These are phyloP conservation scores for Spea hammondii DNA, from an alignment of 2,797 vertebrate genomes.

Conservation along the genomic window DNA sequence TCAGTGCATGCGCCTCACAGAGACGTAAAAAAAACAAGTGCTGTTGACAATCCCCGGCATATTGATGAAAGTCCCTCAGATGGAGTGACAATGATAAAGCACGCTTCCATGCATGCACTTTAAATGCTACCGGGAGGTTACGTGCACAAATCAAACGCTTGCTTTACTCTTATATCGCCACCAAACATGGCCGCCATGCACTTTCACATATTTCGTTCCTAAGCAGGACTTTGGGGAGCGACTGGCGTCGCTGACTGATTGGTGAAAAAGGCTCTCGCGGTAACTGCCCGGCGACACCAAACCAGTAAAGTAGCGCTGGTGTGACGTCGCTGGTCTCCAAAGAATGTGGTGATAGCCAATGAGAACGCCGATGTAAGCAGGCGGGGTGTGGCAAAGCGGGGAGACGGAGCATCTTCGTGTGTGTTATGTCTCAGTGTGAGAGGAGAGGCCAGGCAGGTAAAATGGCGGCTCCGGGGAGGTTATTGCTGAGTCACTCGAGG, in stretches of 20 bases:
- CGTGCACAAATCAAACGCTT: no score
- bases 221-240: not conserved
- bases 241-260: not conserved
- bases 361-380: not conserved
- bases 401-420: not conserved
- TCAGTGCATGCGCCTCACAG: no score
- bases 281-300: not conserved
- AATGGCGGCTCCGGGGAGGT: conserved; percentile 10
- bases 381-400: not conserved
- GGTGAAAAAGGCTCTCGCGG: not conserved
- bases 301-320: not conserved
- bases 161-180: not conserved
- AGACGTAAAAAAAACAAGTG: no score
- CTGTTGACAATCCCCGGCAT: no score
- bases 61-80: no score
- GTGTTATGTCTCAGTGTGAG: conserved; percentile 18
- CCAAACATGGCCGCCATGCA: conserved; percentile 12
- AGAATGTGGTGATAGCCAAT: conserved; percentile 11
- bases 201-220: not conserved
- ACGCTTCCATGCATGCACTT: no score
- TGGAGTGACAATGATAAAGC: no score
- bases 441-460: conserved; percentile 36
- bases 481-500: conserved; percentile 32
- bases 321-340: not conserved
- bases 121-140: no score